Conservation (phyloP, 2,113 vertebrate species). For the Varanus salvator region DNA sequence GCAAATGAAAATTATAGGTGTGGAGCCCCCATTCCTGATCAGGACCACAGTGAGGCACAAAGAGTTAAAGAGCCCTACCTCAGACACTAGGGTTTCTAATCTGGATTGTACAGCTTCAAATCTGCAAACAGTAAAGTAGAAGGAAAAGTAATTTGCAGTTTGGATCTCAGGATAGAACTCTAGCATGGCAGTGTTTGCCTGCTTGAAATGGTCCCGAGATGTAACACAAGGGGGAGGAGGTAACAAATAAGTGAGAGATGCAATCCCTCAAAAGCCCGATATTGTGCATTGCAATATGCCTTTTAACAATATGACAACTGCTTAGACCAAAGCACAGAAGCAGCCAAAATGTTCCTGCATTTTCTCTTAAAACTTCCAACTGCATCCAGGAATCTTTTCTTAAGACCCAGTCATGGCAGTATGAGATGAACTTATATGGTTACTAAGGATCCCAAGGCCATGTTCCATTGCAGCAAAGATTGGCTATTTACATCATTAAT, state of each 20-base stretch:
- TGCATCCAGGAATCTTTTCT: rapidly evolving
- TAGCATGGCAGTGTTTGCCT: not conserved
- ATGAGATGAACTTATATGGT: not conserved
- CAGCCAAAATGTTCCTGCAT: not conserved
- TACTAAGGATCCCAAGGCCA: not conserved
- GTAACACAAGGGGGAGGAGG: not conserved
- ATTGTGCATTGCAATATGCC: not conserved
- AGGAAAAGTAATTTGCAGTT: too few species aligned
- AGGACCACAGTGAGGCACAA: too few species aligned
- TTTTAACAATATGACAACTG: not conserved
- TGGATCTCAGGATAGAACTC: not conserved
- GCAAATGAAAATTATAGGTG: too few species aligned
- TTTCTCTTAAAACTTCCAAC: not conserved
- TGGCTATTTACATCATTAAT: conserved; percentile 20
- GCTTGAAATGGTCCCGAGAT: not conserved
- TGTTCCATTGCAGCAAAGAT: not conserved
- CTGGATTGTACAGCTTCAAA: too few species aligned
- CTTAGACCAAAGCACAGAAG: not conserved
- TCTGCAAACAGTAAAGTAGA: too few species aligned
- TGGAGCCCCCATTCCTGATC: too few species aligned
- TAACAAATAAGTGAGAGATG: not conserved
- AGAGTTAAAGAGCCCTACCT: too few species aligned
- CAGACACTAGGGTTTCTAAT: too few species aligned
- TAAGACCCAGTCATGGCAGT: not conserved
- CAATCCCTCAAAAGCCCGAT: not conserved